A percentile compares a stretch with the other conserved stretches of the same genome.
Evolutionary conservation across 2,113 vertebrate genomes (phyloP).

Genomic region (Uria aalge): DNA sequence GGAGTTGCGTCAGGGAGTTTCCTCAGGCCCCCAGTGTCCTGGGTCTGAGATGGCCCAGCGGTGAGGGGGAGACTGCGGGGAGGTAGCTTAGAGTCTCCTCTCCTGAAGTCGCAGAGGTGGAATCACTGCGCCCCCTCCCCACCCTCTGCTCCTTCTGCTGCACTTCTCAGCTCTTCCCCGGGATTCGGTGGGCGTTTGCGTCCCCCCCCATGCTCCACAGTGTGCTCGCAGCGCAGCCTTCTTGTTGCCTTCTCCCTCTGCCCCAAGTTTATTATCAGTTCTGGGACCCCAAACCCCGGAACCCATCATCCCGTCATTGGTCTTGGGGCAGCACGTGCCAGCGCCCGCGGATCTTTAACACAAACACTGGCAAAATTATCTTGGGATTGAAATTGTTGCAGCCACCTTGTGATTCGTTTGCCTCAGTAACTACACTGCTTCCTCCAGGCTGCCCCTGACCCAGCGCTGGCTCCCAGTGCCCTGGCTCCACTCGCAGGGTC

Average conservation of each 20-base stretch:
- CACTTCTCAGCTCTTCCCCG: not conserved
- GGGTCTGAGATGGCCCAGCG: not conserved
- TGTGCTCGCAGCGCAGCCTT: not conserved
- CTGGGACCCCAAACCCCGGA: not conserved
- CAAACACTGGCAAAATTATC: not conserved
- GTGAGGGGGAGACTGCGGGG: not conserved
- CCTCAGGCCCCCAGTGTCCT: not conserved
- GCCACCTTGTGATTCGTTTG: not conserved
- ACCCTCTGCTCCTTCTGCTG: not conserved
- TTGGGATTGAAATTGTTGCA: not conserved
- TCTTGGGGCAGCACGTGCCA: not conserved
- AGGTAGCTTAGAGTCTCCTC: not conserved
- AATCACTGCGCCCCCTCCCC: not conserved
- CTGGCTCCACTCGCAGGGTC: not conserved
- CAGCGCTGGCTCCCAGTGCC: not conserved
- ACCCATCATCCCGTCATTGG: not conserved
- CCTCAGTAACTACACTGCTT: not conserved
- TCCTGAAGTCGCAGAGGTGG: fast-evolving
- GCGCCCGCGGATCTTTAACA: fast-evolving
- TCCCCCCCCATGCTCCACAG: not conserved
- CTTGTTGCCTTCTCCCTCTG: not conserved
- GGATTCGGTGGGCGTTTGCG: not conserved
- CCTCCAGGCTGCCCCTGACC: not conserved
- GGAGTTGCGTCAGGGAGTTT: not conserved
- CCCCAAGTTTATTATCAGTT: not conserved